phyloP scores from a whole-genome alignment of 35 echinoderm and acorn worm genomes.

The Eucidaris tribuloides region DNA sequence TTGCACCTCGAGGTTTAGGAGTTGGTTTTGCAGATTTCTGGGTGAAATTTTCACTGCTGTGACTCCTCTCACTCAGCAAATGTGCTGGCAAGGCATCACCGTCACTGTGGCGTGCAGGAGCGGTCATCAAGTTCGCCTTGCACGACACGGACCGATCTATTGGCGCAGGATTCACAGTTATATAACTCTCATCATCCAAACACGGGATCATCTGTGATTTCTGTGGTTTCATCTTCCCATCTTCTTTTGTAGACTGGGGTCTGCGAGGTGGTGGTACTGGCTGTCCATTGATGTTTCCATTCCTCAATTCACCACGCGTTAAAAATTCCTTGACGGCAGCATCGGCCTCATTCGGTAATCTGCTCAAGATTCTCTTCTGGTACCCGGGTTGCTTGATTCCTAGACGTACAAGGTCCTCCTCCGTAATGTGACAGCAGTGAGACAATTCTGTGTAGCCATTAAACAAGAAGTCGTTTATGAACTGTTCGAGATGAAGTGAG shows the following conservation, averaged over 20 bases:
- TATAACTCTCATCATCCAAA: background rate
- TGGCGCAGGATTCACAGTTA: background rate
- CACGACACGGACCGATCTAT: background rate
- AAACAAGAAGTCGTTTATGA: conserved; percentile 20
- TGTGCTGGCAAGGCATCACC: background rate
- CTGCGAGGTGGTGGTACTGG: background rate
- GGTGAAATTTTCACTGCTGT: no score
- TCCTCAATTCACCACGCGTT: background rate
- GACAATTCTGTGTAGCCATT: conserved; percentile 7
- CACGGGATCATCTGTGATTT: background rate
- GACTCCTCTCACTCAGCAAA: no score
- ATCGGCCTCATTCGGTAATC: background rate
- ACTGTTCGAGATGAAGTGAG: conserved; percentile 10
- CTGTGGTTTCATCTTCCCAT: background rate
- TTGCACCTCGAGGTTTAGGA: background rate
- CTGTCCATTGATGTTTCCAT: background rate
- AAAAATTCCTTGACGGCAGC: background rate
- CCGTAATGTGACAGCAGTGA: conserved; percentile 3
- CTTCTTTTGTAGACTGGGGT: no score
- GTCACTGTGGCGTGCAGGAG: background rate
- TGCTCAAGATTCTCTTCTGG: conserved; percentile 19
- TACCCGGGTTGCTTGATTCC: conserved; percentile 2
- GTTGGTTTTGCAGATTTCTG: background rate
- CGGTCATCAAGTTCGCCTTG: background rate
- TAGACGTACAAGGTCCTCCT: conserved; percentile 7